Percentiles rank a stretch among this genome's conserved stretches.
These are phyloP conservation scores for Hyposmocoma kahamanoa DNA, from an alignment of 1,140 invertebrate species.

Conservation along the genomic window DNA sequence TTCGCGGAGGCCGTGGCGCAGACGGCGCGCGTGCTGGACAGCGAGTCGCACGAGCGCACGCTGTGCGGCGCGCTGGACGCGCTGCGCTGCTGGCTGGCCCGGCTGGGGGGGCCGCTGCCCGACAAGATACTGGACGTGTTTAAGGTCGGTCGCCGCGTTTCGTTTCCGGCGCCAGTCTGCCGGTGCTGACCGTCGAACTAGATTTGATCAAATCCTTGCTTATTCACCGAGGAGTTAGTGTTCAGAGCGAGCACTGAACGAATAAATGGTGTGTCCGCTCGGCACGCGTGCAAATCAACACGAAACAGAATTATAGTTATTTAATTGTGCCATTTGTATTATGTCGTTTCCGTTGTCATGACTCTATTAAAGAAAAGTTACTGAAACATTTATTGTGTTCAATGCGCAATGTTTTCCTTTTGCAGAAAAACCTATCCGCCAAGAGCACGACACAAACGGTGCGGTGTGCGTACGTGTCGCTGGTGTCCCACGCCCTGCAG, in stretches of 20 bases:
- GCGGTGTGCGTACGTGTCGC: constrained; percentile 84
- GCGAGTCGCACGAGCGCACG: constrained; percentile 95
- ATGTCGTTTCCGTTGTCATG: neutral
- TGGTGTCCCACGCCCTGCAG: constrained; percentile 78
- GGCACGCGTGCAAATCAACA: no score
- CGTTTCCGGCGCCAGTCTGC: neutral
- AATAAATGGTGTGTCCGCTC: no score
- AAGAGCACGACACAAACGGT: constrained; percentile 88
- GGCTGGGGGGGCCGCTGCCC: constrained; percentile 78
- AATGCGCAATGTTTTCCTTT: neutral
- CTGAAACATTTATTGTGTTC: neutral
- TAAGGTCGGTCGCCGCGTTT: constrained; percentile 70
- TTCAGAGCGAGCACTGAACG: no score
- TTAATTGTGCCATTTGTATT: neutral
- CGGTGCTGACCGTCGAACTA: no score
- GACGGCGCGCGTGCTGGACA: constrained; percentile 87
- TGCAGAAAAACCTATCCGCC: constrained; percentile 81
- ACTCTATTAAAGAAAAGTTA: neutral
- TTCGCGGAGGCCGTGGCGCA: constrained; percentile 78
- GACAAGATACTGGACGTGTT: constrained; percentile 83
- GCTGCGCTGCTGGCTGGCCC: constrained; percentile 85
- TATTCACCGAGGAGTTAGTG: no score
- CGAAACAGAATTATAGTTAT: neutral
- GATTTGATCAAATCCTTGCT: no score
- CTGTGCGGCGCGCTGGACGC: constrained; percentile 86